Evolutionary conservation across 2,113 vertebrate genomes (phyloP).

Genomic region (Myiozetetes cayanensis): DNA sequence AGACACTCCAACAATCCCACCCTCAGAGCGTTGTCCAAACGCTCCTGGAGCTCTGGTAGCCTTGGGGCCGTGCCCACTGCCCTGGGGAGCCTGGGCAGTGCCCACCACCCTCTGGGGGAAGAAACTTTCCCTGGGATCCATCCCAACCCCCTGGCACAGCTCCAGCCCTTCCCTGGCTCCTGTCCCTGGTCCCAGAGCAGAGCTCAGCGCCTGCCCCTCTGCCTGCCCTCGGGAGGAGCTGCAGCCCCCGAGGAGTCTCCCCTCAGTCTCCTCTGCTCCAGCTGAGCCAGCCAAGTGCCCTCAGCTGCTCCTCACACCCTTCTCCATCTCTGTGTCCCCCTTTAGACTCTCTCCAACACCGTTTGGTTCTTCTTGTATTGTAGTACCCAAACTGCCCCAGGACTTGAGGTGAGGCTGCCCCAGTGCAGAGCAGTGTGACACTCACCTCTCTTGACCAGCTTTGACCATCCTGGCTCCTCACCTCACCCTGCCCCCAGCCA

Average conservation of each 20-base stretch:
- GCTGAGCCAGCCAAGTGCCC: background rate
- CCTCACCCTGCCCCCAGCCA: background rate
- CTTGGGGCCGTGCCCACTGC: background rate
- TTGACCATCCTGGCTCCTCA: background rate
- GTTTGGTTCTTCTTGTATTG: background rate
- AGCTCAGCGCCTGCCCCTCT: background rate
- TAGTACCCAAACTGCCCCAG: background rate
- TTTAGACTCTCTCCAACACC: background rate
- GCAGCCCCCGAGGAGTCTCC: background rate
- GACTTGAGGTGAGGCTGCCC: background rate
- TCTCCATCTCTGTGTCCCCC: background rate
- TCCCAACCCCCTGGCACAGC: background rate
- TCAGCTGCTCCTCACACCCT: background rate
- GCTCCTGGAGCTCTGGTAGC: background rate
- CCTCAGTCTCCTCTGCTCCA: background rate
- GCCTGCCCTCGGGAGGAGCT: background rate
- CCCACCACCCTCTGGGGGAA: background rate
- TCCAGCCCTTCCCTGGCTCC: background rate
- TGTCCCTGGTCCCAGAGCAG: background rate
- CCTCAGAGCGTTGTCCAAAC: background rate
- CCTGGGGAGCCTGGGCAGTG: background rate
- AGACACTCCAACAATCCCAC: background rate
- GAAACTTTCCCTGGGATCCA: background rate
- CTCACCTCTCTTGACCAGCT: background rate
- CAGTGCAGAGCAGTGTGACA: background rate